Percentiles rank a stretch among this genome's conserved stretches.
Evolutionary conservation across 2,888 invertebrate genomes (phyloP).

Genomic region (Notodonta dromedarius): DNA sequence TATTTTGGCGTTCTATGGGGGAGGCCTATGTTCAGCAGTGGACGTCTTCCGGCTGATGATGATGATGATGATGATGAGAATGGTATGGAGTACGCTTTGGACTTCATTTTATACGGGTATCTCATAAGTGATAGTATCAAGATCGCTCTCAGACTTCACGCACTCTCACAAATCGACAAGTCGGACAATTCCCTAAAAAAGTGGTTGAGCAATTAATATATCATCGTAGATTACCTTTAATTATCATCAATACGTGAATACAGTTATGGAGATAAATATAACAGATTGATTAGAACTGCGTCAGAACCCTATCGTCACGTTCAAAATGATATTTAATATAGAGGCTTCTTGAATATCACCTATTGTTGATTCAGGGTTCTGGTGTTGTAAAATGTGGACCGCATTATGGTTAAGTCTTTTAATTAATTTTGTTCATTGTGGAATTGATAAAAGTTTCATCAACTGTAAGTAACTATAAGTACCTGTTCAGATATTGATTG

Average conservation of each 20-base stretch:
- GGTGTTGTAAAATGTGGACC: conserved; percentile 47
- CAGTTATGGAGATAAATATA: conserved; percentile 18
- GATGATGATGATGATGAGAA: too few relatives aligned
- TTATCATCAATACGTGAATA: not conserved
- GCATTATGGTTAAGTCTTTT: conserved; percentile 39
- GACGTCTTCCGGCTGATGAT: too few relatives aligned
- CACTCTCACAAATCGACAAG: too few relatives aligned
- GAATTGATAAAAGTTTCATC: conserved; percentile 46
- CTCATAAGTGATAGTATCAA: too few relatives aligned
- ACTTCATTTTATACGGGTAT: too few relatives aligned
- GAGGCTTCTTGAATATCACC: conserved; percentile 4
- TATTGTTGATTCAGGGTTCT: not conserved
- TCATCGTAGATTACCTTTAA: too few relatives aligned
- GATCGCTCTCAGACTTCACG: too few relatives aligned
- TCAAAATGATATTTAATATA: conserved; percentile 29
- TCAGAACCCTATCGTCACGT: conserved; percentile 37
- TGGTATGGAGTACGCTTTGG: too few relatives aligned
- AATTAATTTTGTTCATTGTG: conserved; percentile 33
- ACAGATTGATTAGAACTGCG: conserved; percentile 4
- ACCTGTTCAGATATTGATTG: not conserved
- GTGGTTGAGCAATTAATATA: not conserved
- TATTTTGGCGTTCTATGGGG: too few relatives aligned
- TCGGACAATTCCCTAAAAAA: not conserved
- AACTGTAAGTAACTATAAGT: conserved; percentile 72
- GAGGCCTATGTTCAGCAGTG: too few relatives aligned